Base-by-base conservation (phyloP, 2,113 vertebrate genomes). In the Gobiocypris rarus region DNA sequence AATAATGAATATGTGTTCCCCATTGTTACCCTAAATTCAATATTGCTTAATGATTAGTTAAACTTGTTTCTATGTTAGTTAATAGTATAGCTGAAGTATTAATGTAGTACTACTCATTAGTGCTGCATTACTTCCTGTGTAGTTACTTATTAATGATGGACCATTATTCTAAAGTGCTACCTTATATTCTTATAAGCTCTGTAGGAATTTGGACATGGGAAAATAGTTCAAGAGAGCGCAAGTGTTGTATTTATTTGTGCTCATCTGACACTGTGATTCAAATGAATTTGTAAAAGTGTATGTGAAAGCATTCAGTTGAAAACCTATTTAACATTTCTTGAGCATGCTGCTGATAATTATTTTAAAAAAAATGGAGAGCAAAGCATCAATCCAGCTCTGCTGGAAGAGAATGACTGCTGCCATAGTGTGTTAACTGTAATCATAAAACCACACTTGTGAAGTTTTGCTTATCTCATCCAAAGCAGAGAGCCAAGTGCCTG, bases 381-480 rank as follows among this genome's bases (percentile, higher is more conserved):
- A 48, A 67, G 78, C 24, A 67, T 81, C 61, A 52, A 81, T 34
- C 61, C 9, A 22, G 43, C 59, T 48, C 78, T 81, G 78, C 61
- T 67, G 78, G 78, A 67, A 50, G 78, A 80, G 43, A 65, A 81
- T 22, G 15, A 67, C 78, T 81, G 56, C 56, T 61, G 78, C 59
- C 78, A 9, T 50, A 52, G 17, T 81, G 41, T 81, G 61, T 63
- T 81, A 67, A 67, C 24, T 50, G 43, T 17, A 67, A 81, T 50
- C 78, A 67, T 26, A 22, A 52, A 67, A 61, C 13, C 56, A 63
- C 56, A 81, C 78, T 67, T 67, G 43, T 67, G 43, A 67, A 81
- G 78, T 65, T 48, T 34, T 22, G 61, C 78, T 81, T 81, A 81
- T 52, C 78, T 81, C 78, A 67, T 81, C 61, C 76, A 79, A 78